phyloP scores from a whole-genome alignment of 2,888 invertebrate genomes.

The Acleris emargana region DNA sequence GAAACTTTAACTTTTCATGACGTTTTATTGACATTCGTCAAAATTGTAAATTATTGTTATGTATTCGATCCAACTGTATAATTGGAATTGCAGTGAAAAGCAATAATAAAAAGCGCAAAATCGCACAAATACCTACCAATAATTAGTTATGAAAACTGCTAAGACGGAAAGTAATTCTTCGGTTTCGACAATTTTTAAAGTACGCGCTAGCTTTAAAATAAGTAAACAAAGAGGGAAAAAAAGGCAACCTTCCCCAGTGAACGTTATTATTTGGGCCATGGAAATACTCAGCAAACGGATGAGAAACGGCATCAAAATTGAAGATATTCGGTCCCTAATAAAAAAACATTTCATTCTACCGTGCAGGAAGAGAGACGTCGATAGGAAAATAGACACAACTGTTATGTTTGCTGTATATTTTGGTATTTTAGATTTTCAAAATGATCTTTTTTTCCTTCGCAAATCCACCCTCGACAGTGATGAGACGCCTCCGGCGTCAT shows the following conservation, averaged over 20 bases:
- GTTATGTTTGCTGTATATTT: conserved; percentile 55
- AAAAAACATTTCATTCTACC: conserved; percentile 57
- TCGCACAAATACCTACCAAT: conserved; percentile 26
- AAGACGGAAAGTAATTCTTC: conserved; percentile 47
- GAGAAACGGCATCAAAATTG: conserved; percentile 49
- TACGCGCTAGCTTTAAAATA: conserved; percentile 49
- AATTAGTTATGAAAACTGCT: conserved; percentile 31
- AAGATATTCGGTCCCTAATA: conserved; percentile 52
- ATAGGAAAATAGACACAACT: conserved; percentile 55
- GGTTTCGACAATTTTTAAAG: conserved; percentile 46
- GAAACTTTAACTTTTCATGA: background rate
- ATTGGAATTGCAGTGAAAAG: background rate
- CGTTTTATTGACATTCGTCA: conserved; percentile 2
- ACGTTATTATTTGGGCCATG: conserved; percentile 64
- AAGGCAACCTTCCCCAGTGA: conserved; percentile 50
- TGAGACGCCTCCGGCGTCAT: background rate
- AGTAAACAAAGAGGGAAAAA: conserved; percentile 45
- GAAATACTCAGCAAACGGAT: conserved; percentile 50
- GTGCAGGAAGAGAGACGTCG: conserved; percentile 49
- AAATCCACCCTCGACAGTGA: background rate
- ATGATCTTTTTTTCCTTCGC: conserved; percentile 51
- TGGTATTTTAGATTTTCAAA: conserved; percentile 52
- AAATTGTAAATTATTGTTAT: conserved; percentile 4
- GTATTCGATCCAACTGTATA: background rate
- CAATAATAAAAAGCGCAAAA: conserved; percentile 4